Conservation (phyloP, 2,888 invertebrate genomes). For the Microctonus hyperodae region DNA sequence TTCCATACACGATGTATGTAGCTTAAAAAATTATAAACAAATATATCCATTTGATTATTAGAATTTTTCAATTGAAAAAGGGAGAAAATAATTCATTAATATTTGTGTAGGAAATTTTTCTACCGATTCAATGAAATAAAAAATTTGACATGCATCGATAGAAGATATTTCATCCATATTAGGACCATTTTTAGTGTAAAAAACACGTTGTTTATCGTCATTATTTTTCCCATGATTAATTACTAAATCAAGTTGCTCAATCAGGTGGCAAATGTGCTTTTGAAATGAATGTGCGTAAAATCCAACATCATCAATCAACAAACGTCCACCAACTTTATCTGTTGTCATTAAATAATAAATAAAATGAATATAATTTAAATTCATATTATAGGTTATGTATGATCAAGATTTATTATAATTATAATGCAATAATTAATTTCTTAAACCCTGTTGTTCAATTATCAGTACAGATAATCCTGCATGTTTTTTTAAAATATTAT, state of each 20-base stretch:
- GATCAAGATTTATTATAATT: too few relatives aligned
- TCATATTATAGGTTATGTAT: too few relatives aligned
- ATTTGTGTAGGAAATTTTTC: too few relatives aligned
- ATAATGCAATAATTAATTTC: neutral
- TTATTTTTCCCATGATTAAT: slow-evolving; percentile 14
- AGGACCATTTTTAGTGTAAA: slow-evolving; percentile 35
- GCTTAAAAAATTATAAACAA: neutral
- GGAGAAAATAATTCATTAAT: neutral
- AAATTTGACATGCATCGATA: slow-evolving; percentile 43
- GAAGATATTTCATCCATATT: slow-evolving; percentile 31
- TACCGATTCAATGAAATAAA: slow-evolving; percentile 47
- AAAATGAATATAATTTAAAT: too few relatives aligned
- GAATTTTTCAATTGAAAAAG: neutral
- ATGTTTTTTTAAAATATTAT: slow-evolving; percentile 44
- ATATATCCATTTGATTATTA: neutral
- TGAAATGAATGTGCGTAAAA: slow-evolving; percentile 44
- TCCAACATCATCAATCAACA: slow-evolving; percentile 36
- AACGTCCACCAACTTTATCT: slow-evolving; percentile 41
- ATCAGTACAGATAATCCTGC: slow-evolving; percentile 46
- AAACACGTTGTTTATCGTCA: slow-evolving; percentile 27
- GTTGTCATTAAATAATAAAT: too few relatives aligned
- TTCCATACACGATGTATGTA: neutral
- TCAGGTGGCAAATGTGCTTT: slow-evolving; percentile 36
- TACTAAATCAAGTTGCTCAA: slow-evolving; percentile 37
- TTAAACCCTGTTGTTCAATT: slow-evolving; percentile 47